These are phyloP conservation scores for Ichneumon xanthorius DNA, from an alignment of 2,888 invertebrate genomes.

Conservation along the genomic window DNA sequence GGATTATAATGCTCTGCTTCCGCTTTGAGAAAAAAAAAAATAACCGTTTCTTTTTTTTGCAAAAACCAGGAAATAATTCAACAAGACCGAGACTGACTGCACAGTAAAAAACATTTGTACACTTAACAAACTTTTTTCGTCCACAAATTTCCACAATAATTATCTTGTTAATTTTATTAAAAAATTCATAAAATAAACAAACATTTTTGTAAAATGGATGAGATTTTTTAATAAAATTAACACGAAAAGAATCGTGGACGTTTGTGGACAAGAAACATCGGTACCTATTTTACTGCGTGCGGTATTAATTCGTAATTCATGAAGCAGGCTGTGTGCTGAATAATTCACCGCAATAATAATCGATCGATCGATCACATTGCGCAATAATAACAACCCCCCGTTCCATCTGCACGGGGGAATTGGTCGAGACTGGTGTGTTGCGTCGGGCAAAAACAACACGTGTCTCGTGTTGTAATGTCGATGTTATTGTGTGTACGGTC, in stretches of 20 bases:
- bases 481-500: conserved; percentile 60
- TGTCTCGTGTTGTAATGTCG: conserved; percentile 67
- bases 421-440: conserved; percentile 66
- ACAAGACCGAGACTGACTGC: neutral
- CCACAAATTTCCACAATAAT: too few species aligned
- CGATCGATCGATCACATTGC: conserved; percentile 65
- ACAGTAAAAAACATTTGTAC: too few species aligned
- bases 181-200: too few species aligned
- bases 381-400: conserved; percentile 58
- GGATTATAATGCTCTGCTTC: conserved; percentile 30
- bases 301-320: neutral
- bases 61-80: neutral
- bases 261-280: too few species aligned
- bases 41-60: neutral
- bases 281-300: neutral
- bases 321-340: neutral
- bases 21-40: neutral
- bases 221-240: too few species aligned
- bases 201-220: too few species aligned
- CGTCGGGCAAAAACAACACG: conserved; percentile 70
- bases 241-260: too few species aligned
- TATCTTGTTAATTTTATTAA: too few species aligned
- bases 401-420: conserved; percentile 58
- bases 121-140: too few species aligned
- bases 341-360: conserved; percentile 20